A percentile compares a stretch with the other conserved stretches of the same genome.
phyloP scores from a whole-genome alignment of 2,113 vertebrate genomes.

The Mastomys coucha region DNA sequence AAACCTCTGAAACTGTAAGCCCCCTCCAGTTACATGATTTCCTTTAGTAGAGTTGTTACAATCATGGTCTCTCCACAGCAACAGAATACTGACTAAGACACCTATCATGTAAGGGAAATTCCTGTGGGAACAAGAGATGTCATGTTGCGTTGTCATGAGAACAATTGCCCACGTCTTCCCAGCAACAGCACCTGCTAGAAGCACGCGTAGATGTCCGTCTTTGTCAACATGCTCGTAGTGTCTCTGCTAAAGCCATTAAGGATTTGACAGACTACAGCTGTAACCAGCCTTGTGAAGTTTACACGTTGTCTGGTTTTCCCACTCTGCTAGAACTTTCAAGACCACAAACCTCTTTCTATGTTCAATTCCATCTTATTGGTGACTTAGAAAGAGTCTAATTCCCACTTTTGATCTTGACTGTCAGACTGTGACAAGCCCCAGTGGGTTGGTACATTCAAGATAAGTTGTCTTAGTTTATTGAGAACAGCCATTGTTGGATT shows the following conservation, averaged over 20 bases:
- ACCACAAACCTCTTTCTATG: slow-evolving; percentile 22
- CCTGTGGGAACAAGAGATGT: not conserved
- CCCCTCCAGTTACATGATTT: not conserved
- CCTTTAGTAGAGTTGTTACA: not conserved
- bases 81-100: not conserved
- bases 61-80: not conserved
- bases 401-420: not conserved
- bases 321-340: not conserved
- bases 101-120: slow-evolving; percentile 40
- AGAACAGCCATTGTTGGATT: not conserved
- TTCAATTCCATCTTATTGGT: not conserved
- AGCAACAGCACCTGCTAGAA: slow-evolving; percentile 34
- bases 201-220: not conserved
- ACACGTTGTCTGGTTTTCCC: not conserved
- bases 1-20: not conserved
- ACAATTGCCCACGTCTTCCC: not conserved
- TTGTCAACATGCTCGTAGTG: not conserved
- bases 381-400: slow-evolving; percentile 25
- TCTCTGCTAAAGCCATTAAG: slow-evolving; percentile 33
- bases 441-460: not conserved
- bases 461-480: not conserved
- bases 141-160: slow-evolving; percentile 57
- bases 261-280: not conserved
- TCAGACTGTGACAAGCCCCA: not conserved
- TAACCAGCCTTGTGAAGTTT: not conserved